Evolutionary conservation across 2,797 vertebrate species (phyloP).

Genomic region (Taenioides sp.): DNA sequence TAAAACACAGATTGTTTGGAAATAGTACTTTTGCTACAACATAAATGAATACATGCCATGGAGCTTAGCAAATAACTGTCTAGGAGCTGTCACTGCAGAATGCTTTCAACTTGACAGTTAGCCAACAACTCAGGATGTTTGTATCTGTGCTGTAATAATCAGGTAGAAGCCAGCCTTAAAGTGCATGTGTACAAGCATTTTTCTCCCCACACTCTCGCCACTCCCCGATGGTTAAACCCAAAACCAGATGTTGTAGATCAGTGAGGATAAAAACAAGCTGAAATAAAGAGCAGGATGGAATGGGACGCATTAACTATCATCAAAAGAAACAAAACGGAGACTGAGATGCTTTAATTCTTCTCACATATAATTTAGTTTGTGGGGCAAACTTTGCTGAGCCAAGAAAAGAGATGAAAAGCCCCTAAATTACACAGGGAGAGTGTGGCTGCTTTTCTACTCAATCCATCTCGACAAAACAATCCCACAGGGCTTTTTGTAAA

Average conservation of each 20-base stretch:
- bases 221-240: constrained; percentile 66
- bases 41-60: constrained; percentile 17
- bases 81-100: constrained; percentile 34
- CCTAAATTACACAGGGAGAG: constrained; percentile 74
- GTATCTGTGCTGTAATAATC: constrained; percentile 57
- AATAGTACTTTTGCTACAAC: constrained; percentile 23
- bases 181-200: constrained; percentile 57
- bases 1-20: constrained; percentile 15
- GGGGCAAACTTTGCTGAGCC: constrained; percentile 60
- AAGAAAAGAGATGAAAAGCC: constrained; percentile 75
- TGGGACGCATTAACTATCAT: constrained; percentile 79
- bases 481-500: constrained; percentile 55
- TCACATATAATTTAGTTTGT: constrained; percentile 77
- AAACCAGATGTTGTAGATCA: constrained; percentile 80
- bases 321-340: constrained; percentile 77
- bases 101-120: constrained; percentile 34
- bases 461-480: constrained; percentile 53
- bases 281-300: constrained; percentile 70
- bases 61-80: constrained; percentile 28
- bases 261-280: constrained; percentile 72
- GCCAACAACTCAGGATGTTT: constrained; percentile 49
- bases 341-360: constrained; percentile 76
- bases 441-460: constrained; percentile 54
- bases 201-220: constrained; percentile 48
- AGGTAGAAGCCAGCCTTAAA: constrained; percentile 60